A percentile compares a stretch with the other conserved stretches of the same genome.
Evolutionary conservation across 2,113 vertebrate species (phyloP).

Genomic region (Gorsachius goisagi): DNA sequence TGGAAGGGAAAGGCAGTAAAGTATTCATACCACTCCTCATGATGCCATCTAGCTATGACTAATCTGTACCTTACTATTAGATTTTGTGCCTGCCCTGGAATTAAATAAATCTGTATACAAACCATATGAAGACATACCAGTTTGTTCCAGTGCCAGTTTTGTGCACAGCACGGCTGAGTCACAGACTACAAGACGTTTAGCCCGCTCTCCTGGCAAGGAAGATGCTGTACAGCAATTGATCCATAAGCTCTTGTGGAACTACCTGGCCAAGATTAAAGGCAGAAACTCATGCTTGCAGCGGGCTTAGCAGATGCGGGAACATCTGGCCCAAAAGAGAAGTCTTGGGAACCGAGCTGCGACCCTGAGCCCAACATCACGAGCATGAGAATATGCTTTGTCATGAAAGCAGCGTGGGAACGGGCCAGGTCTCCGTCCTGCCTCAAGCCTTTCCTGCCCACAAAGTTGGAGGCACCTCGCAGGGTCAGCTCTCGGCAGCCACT

Average conservation of each 20-base stretch:
- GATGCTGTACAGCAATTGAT: background rate
- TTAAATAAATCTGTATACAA: background rate
- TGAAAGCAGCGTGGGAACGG: rapidly evolving
- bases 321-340: background rate
- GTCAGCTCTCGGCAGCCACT: background rate
- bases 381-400: background rate
- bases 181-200: background rate
- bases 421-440: background rate
- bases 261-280: background rate
- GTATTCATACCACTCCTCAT: background rate
- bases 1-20: background rate
- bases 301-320: background rate
- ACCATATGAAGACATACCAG: conserved; percentile 7
- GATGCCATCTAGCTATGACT: conserved; percentile 39
- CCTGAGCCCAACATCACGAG: rapidly evolving
- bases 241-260: background rate
- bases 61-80: background rate
- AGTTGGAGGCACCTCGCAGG: background rate
- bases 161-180: background rate
- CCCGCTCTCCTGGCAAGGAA: background rate
- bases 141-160: background rate
- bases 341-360: rapidly evolving
- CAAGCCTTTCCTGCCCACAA: background rate
- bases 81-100: conserved; percentile 39
- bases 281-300: background rate